phyloP scores from a whole-genome alignment of 2,888 invertebrate genomes.

The Hesperia comma region DNA sequence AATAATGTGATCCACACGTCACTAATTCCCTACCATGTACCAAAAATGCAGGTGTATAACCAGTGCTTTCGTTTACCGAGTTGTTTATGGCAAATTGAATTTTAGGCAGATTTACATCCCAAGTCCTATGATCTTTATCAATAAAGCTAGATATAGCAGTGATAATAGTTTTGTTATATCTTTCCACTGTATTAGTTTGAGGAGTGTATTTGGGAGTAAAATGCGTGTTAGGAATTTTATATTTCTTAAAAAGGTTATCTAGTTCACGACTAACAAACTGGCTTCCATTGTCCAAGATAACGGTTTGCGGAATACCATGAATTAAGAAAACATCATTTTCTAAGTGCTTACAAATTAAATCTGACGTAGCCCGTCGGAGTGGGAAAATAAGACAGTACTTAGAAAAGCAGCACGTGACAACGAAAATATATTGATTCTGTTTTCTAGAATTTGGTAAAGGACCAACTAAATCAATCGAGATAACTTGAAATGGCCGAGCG shows the following conservation, averaged over 20 bases:
- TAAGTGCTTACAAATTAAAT: slow-evolving; percentile 28
- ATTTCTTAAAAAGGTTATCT: slow-evolving; percentile 37
- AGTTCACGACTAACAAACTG: slow-evolving; percentile 43
- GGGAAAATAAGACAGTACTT: slow-evolving; percentile 34
- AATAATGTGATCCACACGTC: slow-evolving; percentile 3
- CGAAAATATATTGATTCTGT: not conserved
- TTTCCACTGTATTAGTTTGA: slow-evolving; percentile 8
- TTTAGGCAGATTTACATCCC: slow-evolving; percentile 1
- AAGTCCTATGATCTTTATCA: not conserved
- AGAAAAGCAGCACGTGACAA: not conserved
- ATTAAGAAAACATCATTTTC: slow-evolving; percentile 47
- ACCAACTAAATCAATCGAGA: not conserved
- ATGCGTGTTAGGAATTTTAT: slow-evolving; percentile 44
- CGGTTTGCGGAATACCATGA: slow-evolving; percentile 47
- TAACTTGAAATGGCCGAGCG: slow-evolving; percentile 36
- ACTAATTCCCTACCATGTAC: slow-evolving; percentile 9
- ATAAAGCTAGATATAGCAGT: slow-evolving; percentile 6
- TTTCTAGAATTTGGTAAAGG: not conserved
- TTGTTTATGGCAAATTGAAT: slow-evolving; percentile 16
- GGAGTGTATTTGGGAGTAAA: slow-evolving; percentile 39
- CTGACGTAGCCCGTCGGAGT: slow-evolving; percentile 25
- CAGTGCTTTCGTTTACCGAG: slow-evolving; percentile 8
- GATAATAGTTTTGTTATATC: slow-evolving; percentile 11
- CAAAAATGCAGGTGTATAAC: slow-evolving; percentile 19
- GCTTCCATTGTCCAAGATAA: slow-evolving; percentile 46